A percentile compares a stretch with the other conserved stretches of the same genome.
Conservation (phyloP, 30 jellyfish, hydroid and myxozoan genomes). For the Turritopsis dohrnii region DNA sequence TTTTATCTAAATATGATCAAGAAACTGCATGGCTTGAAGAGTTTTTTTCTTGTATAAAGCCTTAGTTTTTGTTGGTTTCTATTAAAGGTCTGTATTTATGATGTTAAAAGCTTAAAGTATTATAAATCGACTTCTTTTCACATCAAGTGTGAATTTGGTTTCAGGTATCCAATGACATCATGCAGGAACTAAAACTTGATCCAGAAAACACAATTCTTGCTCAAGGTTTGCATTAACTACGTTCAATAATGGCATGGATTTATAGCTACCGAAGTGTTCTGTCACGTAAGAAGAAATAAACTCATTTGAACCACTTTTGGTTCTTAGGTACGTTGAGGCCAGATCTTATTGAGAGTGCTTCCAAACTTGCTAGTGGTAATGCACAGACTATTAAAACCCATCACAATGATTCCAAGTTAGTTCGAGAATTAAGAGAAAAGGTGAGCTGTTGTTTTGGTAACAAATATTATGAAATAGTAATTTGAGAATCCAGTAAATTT, state of each 20-base stretch:
- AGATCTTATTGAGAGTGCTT: conserved; percentile 97
- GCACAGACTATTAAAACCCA: conserved; percentile 96
- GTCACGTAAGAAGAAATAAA: too few species aligned
- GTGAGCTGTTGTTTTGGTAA: conserved; percentile 17
- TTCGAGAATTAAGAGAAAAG: conserved; percentile 82
- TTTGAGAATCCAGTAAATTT: neutral
- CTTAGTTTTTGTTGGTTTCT: too few species aligned
- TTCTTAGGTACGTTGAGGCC: conserved; percentile 93
- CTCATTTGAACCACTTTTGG: too few species aligned
- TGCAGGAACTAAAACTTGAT: conserved; percentile 86
- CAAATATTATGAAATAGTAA: too few species aligned
- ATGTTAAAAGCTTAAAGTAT: too few species aligned
- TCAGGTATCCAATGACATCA: conserved; percentile 71
- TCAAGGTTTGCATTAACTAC: conserved; percentile 65
- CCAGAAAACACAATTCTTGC: conserved; percentile 85
- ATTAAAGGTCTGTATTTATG: too few species aligned
- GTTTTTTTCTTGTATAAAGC: too few species aligned
- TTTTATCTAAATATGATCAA: neutral
- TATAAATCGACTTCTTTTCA: too few species aligned
- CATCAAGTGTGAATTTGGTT: too few species aligned
- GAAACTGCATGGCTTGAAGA: too few species aligned
- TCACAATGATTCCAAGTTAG: conserved; percentile 91
- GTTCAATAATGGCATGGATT: too few species aligned
- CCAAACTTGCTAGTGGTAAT: conserved; percentile 76
- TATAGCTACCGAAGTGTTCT: too few species aligned